Base-by-base conservation (phyloP, 2,113 vertebrate species). In the Amblyopsis rosae region DNA sequence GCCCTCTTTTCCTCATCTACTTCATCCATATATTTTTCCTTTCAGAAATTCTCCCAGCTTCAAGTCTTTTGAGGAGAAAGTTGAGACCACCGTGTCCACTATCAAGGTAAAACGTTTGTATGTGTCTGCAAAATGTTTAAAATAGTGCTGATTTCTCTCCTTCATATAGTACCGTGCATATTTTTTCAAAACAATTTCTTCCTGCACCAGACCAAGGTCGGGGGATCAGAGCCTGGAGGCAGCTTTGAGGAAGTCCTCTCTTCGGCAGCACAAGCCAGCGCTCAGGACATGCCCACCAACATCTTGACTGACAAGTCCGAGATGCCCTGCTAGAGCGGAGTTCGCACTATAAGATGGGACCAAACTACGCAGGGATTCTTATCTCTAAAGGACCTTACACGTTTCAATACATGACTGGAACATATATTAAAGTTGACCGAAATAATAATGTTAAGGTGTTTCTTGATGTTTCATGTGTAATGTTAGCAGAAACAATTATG, bases 231-330 rank as follows among this genome's bases (percentile, higher is more conserved):
- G 46, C 61, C 81, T 0, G 94, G 94, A 35, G 96, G 96, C 79
- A 98, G 91, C 86, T 99, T 99, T 68, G 96, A 98, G 87, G 98
- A 98, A 9, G 97, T 99, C 46, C 94, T 99, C 78, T 98, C 92
- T 61, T 99, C 97, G 3, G 85, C 96, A 0, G 98, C 96, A 0
- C 93, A 96, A 0, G 98, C 96, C 87, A 99, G 95, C 0, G 90
- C 94, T 67, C 95, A 96, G 89, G 94, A 95, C 77, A 88, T 92
- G 1, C 86, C 92, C 11, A 88, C 90, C 13, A 92, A 90, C 73
- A 87, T 75, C 53, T 59, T 92, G 66, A 88, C 82, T 0, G 92
- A 95, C 65, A 82, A 80, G 0, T 86, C 91, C 0, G 92, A 95
- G 69, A 87, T 88, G 70, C 92, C 92, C 59, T 94, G 94, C 79